These are phyloP conservation scores for Blennius ocellaris DNA, from an alignment of 2,113 vertebrate species.

Conservation along the genomic window DNA sequence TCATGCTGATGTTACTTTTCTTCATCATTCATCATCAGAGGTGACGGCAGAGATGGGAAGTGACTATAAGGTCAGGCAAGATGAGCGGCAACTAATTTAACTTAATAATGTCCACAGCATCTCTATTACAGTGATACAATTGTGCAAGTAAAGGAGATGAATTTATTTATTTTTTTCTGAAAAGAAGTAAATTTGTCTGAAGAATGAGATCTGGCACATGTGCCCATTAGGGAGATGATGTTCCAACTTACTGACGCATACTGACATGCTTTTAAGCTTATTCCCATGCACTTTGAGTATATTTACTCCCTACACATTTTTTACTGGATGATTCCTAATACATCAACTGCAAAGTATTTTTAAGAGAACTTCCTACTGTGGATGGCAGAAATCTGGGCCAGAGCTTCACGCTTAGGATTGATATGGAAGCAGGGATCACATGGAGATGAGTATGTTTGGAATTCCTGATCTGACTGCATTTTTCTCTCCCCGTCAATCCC, in stretches of 20 bases:
- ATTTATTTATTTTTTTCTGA: too few species aligned
- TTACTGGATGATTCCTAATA: not conserved
- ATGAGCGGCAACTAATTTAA: slow-evolving; percentile 5
- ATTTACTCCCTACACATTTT: slow-evolving; percentile 6
- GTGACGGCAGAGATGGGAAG: not conserved
- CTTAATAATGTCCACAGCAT: not conserved
- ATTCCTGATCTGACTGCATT: slow-evolving; percentile 22
- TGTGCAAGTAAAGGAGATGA: slow-evolving; percentile 31
- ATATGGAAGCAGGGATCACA: slow-evolving; percentile 11
- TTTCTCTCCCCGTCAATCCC: not conserved
- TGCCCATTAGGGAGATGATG: slow-evolving; percentile 18
- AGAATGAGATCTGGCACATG: slow-evolving; percentile 23
- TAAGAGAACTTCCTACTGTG: not conserved
- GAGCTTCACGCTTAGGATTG: not conserved
- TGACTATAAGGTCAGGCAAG: not conserved
- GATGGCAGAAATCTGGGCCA: not conserved
- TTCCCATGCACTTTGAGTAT: slow-evolving; percentile 18
- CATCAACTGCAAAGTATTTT: not conserved
- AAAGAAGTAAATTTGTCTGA: slow-evolving; percentile 14
- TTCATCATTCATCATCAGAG: slow-evolving; percentile 4
- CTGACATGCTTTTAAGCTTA: slow-evolving; percentile 12
- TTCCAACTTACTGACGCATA: not conserved
- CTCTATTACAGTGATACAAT: slow-evolving; percentile 2
- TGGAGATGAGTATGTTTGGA: slow-evolving; percentile 10
- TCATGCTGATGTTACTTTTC: not conserved